Base-by-base conservation (phyloP, 2,113 vertebrate genomes). In the Garra rufa region DNA sequence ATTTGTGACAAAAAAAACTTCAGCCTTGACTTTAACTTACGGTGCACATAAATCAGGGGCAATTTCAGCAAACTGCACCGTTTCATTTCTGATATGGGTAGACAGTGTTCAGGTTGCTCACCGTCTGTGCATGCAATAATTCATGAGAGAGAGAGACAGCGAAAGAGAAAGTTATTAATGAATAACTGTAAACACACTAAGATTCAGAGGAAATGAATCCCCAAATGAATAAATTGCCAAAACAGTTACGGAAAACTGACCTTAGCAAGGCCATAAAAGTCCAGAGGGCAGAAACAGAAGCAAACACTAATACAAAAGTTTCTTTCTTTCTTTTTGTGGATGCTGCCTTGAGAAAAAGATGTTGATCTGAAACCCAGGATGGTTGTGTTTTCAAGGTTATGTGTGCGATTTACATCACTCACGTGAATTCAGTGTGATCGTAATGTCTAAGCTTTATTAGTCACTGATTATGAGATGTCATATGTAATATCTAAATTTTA, bases 81-180 rank as follows among this genome's bases (percentile, higher is more conserved):
- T 80, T 65, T 80, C 77, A 67, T 67, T 11, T 65, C 41, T 76
- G 59, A 80, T 63, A 65, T 65, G 41, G 14, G 41, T 19, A 65
- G 43, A 44, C 50, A n/a, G 41, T 38, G 48, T 76, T 76, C 19
- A 55, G 52, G 52, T 41, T 57, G 30, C 52, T 77, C 75, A 59
- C 75, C 5, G n/a, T 30, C 59, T 67, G 55, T 80, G 59, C 8
- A 26, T 80, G 59, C 59, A 67, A 28, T 65, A 41, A 65, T 67
- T 63, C 43, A 65, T 65, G 41, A 79, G 57, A 24, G 34, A 63
- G 74, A 9, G 52, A 57, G 52, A 57, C 52, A 3, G 52, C 52
- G 21, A n/a, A 57, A 57, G 52, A 77, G 34, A 15, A 38, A 41
- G 43, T 80, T 30, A 46, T 80, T 65, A 65, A 65, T 63, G 13